Evolutionary conservation across 53 echinoderm and acorn worm species (phyloP).

Genomic region (Echinometra lucunter): DNA sequence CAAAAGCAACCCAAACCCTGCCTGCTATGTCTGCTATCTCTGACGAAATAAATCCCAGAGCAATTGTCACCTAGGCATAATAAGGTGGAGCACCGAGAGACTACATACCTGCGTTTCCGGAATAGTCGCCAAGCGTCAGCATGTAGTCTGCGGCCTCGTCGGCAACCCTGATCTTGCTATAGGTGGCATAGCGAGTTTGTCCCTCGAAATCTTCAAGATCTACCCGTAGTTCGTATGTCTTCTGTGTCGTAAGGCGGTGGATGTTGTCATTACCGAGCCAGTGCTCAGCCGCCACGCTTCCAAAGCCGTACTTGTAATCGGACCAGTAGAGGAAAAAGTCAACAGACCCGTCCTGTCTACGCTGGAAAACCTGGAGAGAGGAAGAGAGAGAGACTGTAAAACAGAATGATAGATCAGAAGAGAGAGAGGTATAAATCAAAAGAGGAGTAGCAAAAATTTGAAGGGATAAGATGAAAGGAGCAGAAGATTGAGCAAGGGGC

Average conservation of each 20-base stretch:
- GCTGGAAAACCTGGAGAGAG: background rate
- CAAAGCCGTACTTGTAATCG: constrained; percentile 2
- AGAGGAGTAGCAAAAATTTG: no score
- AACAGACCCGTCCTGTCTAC: background rate
- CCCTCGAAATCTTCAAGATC: background rate
- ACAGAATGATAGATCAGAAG: background rate
- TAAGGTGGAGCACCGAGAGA: no score
- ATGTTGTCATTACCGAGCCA: constrained; percentile 1
- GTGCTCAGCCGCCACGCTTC: background rate
- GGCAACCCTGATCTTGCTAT: background rate
- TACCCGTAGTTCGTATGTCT: constrained; percentile 25
- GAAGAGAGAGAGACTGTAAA: background rate
- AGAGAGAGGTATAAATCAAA: background rate
- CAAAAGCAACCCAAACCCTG: no score
- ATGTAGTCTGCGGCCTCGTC: background rate
- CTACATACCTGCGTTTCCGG: background rate
- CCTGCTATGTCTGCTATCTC: no score
- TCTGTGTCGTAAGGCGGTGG: background rate
- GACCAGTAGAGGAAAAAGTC: constrained; percentile 30
- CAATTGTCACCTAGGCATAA: no score
- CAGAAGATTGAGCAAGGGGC: background rate
- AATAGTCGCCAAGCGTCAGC: background rate
- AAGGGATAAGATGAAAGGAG: no score
- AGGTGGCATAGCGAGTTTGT: constrained; percentile 16
- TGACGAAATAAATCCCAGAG: no score